Percentiles rank a stretch among this genome's conserved stretches.
These are phyloP conservation scores for Aethes cnicana DNA, from an alignment of 2,888 invertebrate species.

Conservation along the genomic window DNA sequence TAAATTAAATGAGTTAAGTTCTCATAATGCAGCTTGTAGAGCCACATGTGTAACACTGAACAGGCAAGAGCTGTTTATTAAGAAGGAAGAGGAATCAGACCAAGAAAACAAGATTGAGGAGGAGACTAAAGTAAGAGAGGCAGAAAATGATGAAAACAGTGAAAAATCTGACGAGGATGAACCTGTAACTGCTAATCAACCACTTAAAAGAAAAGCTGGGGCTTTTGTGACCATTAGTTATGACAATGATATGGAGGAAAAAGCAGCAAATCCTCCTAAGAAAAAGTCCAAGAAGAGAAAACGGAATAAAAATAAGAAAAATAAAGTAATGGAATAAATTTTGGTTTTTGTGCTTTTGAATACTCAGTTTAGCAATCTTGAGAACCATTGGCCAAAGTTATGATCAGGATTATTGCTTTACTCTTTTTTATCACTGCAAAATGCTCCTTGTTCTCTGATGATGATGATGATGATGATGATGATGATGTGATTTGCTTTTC, in stretches of 20 bases:
- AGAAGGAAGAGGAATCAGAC: slow-evolving; percentile 62
- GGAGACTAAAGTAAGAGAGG: slow-evolving; percentile 33
- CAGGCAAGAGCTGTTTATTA: slow-evolving; percentile 65
- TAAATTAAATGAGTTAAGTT: slow-evolving; percentile 78
- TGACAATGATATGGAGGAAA: slow-evolving; percentile 54
- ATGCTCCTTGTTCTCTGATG: too few relatives aligned
- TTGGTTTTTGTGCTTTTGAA: too few relatives aligned
- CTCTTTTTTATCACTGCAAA: too few relatives aligned
- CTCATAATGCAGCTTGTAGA: slow-evolving; percentile 86
- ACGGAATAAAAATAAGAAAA: slow-evolving; percentile 58
- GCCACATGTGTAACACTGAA: slow-evolving; percentile 87
- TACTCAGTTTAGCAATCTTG: too few relatives aligned
- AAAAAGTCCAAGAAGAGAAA: slow-evolving; percentile 67
- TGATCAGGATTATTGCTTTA: too few relatives aligned
- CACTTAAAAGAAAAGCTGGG: slow-evolving; percentile 61
- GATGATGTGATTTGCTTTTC: too few relatives aligned
- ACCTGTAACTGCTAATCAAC: slow-evolving; percentile 35
- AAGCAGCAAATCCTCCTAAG: slow-evolving; percentile 42
- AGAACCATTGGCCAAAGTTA: too few relatives aligned
- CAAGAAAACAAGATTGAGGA: slow-evolving; percentile 24
- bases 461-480: too few relatives aligned
- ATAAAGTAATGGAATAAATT: slow-evolving; percentile 41
- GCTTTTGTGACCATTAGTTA: slow-evolving; percentile 70
- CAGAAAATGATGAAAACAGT: slow-evolving; percentile 42
- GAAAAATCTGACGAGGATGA: slow-evolving; percentile 48